Evolutionary conservation across 1,140 invertebrate genomes (phyloP), one percentile per base, ranked within the genome.

Genomic region (Pantala flavescens): DNA sequence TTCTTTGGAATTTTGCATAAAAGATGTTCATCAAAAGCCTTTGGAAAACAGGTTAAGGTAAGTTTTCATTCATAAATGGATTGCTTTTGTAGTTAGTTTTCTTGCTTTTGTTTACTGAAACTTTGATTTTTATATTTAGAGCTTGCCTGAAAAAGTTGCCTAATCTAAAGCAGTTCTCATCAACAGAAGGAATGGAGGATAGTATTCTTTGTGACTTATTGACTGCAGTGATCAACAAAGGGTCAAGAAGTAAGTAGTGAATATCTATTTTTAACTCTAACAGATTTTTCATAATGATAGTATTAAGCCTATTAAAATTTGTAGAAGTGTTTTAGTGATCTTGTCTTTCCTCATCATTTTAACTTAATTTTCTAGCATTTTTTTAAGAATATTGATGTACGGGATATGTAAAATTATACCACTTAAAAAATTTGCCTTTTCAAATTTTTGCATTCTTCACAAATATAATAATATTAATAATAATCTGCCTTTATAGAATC

Each of bases 11-110:
- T 88, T 87, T 79, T 87, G 87, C 75, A 88, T 90, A 72, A 87
- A 88, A 78, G 88, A 90, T 77, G 83, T 82, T 55, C 87, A 90
- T 80, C 88, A 90, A 75, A 87, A 85, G 79, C 89, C 89, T 36
- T 78, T 92, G n/a, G 85, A 88, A 79, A 85, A 84, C 74, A 84
- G 88, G 78, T 80, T 90, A 7, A 83, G 87, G 71, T 75, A 71
- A 12, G 73, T 36, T 42, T 55, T 70, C 24, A 49, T 71, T 24
- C 28, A 23, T 0, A n/a, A n/a, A 76, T 24, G 72, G 23, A 43
- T 71, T 11, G 14, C 24, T 5, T 63, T 63, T 3, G 21, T 75
- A 2, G 23, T 74, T 73, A 36, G 11, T 73, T 24, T 73, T 73
- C 1, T 73, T 74, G 19, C 9, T 73, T 16, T 19, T 63, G 5